A percentile compares a stretch with the other conserved stretches of the same genome.
Conservation (phyloP, 1,140 invertebrate species). For the Zaprionus taronus region DNA sequence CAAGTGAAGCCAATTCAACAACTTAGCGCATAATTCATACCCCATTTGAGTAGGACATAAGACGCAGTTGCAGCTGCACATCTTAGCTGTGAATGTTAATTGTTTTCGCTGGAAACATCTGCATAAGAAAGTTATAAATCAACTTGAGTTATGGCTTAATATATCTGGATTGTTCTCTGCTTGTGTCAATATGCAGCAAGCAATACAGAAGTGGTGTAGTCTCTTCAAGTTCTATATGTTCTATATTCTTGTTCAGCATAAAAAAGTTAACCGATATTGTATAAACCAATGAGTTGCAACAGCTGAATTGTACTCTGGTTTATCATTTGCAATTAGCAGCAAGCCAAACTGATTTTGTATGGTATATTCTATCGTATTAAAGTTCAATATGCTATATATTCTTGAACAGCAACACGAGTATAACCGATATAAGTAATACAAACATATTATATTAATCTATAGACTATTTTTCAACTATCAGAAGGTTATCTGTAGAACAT, state of each 20-base stretch:
- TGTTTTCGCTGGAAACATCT: not conserved
- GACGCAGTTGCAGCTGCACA: conserved; percentile 2
- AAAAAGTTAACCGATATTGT: too few species aligned
- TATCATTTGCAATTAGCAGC: not conserved
- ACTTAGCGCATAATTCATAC: conserved; percentile 54
- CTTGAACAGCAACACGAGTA: too few species aligned
- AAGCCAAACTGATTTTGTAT: not conserved
- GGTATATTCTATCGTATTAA: not conserved
- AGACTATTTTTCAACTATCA: too few species aligned
- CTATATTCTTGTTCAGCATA: not conserved
- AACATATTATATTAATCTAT: too few species aligned
- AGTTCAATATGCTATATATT: not conserved
- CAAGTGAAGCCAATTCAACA: conserved; percentile 3
- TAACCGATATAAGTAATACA: too few species aligned
- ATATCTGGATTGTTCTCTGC: too few species aligned
- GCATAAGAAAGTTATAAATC: not conserved
- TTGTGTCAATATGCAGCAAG: too few species aligned
- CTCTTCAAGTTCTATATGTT: too few species aligned
- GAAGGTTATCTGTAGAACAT: too few species aligned
- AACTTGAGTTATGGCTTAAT: not conserved
- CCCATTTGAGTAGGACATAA: not conserved
- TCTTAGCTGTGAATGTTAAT: not conserved
- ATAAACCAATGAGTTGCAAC: too few species aligned
- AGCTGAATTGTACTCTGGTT: too few species aligned
- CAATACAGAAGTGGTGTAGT: too few species aligned